phyloP scores from a whole-genome alignment of 2,797 vertebrate genomes.

The Bucorvus abyssinicus region DNA sequence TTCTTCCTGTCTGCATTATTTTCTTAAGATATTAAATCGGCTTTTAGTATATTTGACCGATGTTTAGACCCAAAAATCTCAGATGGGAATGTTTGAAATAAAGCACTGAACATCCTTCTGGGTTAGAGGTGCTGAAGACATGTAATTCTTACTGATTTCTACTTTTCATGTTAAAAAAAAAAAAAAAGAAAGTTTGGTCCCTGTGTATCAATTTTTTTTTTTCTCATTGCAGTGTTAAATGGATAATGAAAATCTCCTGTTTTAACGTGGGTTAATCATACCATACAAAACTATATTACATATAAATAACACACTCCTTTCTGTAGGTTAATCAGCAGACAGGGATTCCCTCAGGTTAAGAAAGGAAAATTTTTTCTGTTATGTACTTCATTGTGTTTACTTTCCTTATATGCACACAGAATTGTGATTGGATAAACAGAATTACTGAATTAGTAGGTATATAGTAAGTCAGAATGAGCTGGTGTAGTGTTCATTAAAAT shows the following conservation, averaged over 20 bases:
- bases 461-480: not conserved
- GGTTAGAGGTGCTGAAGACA: not conserved
- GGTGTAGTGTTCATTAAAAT: slow-evolving; percentile 21
- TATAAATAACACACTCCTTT: not conserved
- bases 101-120: not conserved
- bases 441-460: not conserved
- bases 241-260: not conserved
- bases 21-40: not conserved
- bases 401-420: not conserved
- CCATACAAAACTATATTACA: not conserved
- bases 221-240: not conserved
- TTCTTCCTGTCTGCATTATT: not conserved
- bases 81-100: not conserved
- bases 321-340: not conserved
- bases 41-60: not conserved
- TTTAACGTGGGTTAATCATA: not conserved
- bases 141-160: not conserved
- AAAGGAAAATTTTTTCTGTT: not conserved
- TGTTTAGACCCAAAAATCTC: not conserved
- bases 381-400: not conserved
- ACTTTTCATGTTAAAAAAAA: too few species aligned
- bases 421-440: not conserved
- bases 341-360: not conserved
- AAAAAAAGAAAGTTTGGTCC: not conserved
- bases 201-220: not conserved